These are phyloP conservation scores for Neelides folsomi DNA, from an alignment of 2,888 invertebrate species.

Conservation along the genomic window DNA sequence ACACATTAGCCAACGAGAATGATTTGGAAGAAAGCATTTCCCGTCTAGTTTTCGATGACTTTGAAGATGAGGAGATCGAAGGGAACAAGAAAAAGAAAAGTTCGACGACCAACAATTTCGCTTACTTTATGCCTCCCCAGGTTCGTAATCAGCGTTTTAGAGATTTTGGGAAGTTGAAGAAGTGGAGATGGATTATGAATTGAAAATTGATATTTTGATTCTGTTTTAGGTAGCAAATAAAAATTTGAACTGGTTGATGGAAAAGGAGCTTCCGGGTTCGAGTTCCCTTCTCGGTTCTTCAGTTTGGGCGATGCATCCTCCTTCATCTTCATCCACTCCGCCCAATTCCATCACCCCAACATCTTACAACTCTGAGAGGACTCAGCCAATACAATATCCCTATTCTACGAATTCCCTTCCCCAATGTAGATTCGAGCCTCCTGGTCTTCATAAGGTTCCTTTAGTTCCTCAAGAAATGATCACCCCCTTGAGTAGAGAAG, in stretches of 20 bases:
- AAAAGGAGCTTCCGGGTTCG: conserved; percentile 29
- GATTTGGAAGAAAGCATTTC: conserved; percentile 36
- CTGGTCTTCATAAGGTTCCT: too few species aligned
- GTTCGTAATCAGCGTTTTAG: too few species aligned
- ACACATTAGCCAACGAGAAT: conserved; percentile 23
- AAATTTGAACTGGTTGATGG: conserved; percentile 29
- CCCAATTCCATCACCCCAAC: background rate
- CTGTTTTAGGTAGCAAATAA: conserved; percentile 25
- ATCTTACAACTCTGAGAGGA: background rate
- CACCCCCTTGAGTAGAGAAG: too few species aligned
- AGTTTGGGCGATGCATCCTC: conserved; percentile 33
- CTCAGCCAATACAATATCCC: background rate
- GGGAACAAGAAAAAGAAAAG: conserved; percentile 18
- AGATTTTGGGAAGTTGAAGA: too few species aligned
- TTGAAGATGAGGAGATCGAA: conserved; percentile 30
- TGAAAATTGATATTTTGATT: too few species aligned
- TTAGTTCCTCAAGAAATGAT: too few species aligned
- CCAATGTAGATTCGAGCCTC: too few species aligned
- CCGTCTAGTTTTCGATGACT: conserved; percentile 36
- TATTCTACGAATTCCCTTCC: background rate
- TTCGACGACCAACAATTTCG: conserved; percentile 15
- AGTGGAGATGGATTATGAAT: too few species aligned
- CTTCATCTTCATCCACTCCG: conserved; percentile 1
- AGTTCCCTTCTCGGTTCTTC: conserved; percentile 31
- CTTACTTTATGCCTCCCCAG: conserved; percentile 31